Conservation (phyloP, 2,797 vertebrate species). For the Melanogrammus aeglefinus region DNA sequence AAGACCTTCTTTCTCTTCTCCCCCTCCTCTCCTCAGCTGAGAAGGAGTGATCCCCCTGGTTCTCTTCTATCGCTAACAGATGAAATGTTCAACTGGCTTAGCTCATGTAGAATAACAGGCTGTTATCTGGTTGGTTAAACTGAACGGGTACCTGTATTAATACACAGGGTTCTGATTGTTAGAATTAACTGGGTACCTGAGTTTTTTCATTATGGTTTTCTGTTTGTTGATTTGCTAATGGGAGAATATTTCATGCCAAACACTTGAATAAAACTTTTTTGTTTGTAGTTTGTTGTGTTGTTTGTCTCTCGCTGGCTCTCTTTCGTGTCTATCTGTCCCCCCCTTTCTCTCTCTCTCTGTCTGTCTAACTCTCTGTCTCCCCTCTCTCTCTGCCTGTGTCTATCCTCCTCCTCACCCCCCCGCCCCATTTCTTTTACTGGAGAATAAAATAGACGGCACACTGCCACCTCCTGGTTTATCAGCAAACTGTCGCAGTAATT, state of each 20-base stretch:
- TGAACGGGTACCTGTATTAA: background rate
- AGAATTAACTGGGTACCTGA: background rate
- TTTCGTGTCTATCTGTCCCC: too few relatives aligned
- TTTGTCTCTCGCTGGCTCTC: background rate
- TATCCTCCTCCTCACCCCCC: too few relatives aligned
- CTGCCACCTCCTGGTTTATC: background rate
- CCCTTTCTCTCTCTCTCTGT: too few relatives aligned
- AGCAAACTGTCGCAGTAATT: background rate
- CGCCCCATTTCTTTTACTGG: too few relatives aligned
- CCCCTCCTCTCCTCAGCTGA: background rate
- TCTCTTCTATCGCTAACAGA: background rate
- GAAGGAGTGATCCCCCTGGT: background rate
- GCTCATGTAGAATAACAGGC: background rate
- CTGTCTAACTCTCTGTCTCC: too few relatives aligned
- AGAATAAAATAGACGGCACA: background rate
- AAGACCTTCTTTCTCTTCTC: background rate
- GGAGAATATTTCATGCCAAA: conserved; percentile 16
- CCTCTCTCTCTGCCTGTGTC: too few relatives aligned
- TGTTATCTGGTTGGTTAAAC: background rate
- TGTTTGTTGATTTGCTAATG: conserved; percentile 3
- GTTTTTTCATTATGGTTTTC: background rate
- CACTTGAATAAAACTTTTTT: conserved; percentile 27
- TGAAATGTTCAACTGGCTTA: background rate
- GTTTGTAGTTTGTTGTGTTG: conserved; percentile 5
- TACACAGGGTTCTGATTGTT: background rate